A percentile compares a stretch with the other conserved stretches of the same genome.
phyloP scores from a whole-genome alignment of 2,888 invertebrate species.

The Heterodera filipjevi region DNA sequence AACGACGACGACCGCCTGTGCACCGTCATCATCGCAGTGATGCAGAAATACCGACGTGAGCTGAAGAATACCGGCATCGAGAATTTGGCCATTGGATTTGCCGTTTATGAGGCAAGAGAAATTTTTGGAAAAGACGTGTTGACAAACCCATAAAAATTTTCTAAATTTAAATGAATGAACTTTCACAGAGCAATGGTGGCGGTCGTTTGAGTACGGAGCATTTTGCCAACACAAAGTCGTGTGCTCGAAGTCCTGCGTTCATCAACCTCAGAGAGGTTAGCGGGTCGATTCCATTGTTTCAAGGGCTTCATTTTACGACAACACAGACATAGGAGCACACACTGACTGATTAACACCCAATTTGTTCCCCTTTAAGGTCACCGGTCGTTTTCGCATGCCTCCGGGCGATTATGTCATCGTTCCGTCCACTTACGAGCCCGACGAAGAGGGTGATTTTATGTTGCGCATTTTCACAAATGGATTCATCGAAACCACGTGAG shows the following conservation, averaged over 20 bases:
- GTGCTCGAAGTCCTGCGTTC: slow-evolving; percentile 85
- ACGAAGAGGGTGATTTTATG: slow-evolving; percentile 93
- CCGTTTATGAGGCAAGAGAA: slow-evolving; percentile 83
- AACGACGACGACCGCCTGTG: slow-evolving; percentile 68
- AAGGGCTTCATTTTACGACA: no score
- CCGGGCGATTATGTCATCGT: slow-evolving; percentile 92
- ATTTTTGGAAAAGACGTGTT: not conserved
- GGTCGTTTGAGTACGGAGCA: slow-evolving; percentile 69
- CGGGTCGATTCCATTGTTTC: not conserved
- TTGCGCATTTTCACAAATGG: slow-evolving; percentile 79
- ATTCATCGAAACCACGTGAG: slow-evolving; percentile 61
- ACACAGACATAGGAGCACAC: no score
- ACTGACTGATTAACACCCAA: no score
- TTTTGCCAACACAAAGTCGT: slow-evolving; percentile 90
- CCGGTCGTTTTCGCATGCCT: slow-evolving; percentile 86
- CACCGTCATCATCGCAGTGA: slow-evolving; percentile 73
- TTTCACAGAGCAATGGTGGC: slow-evolving; percentile 46
- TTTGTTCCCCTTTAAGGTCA: slow-evolving; percentile 65
- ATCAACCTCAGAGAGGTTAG: slow-evolving; percentile 89
- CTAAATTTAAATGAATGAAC: not conserved
- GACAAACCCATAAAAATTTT: slow-evolving; percentile 13
- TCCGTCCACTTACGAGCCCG: slow-evolving; percentile 93
- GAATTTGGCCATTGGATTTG: slow-evolving; percentile 92
- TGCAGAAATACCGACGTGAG: slow-evolving; percentile 91
- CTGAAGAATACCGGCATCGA: slow-evolving; percentile 81